These are phyloP conservation scores for Macquaria ambigua DNA, from an alignment of 2,113 vertebrate species.

Conservation along the genomic window DNA sequence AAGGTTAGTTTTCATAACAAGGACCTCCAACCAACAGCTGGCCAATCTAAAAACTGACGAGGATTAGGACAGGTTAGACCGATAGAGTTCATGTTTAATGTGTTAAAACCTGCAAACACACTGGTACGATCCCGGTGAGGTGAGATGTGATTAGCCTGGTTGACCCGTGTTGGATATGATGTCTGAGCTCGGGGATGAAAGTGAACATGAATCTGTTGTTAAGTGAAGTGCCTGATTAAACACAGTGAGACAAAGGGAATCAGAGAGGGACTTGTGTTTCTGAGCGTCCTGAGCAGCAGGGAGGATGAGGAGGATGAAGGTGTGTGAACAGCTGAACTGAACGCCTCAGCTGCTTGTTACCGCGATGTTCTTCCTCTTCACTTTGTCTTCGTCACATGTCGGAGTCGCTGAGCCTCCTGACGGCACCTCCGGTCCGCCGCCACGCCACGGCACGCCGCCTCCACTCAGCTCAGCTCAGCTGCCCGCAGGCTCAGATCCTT, in stretches of 20 bases:
- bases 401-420: slow-evolving; percentile 12
- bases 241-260: not conserved
- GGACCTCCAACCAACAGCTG: not conserved
- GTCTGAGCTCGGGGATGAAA: not conserved
- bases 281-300: not conserved
- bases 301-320: slow-evolving; percentile 6
- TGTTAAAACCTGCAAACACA: not conserved
- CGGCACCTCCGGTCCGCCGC: not conserved
- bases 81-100: too few relatives aligned
- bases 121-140: too few relatives aligned
- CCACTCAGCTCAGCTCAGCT: not conserved
- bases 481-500: not conserved
- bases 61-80: too few relatives aligned
- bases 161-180: not conserved
- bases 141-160: too few relatives aligned
- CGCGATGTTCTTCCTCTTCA: slow-evolving; percentile 45
- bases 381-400: slow-evolving; percentile 32
- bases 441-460: slow-evolving; percentile 19
- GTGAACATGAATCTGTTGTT: not conserved
- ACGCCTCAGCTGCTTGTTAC: slow-evolving; percentile 56
- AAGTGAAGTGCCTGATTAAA: not conserved
- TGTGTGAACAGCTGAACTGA: not conserved
- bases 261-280: not conserved
- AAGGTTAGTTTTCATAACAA: not conserved
- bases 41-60: not conserved